Evolutionary conservation across 1,140 invertebrate species (phyloP).

Genomic region (Melanaphis sacchari): DNA sequence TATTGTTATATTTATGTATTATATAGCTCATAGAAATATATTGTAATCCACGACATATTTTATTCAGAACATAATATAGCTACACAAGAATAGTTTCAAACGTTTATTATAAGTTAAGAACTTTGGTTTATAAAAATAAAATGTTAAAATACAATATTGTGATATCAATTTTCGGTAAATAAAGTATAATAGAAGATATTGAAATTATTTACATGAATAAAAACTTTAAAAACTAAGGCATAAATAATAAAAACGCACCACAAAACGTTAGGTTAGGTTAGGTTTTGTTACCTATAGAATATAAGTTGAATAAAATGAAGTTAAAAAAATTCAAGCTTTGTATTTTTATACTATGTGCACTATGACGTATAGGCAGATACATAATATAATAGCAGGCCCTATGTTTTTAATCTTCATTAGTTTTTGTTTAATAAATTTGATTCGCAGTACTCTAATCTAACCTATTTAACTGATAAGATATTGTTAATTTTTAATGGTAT

Average conservation of each 20-base stretch:
- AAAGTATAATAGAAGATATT: neutral
- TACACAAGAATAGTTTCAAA: neutral
- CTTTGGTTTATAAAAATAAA: neutral
- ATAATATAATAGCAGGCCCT: neutral
- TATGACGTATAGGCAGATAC: too few species aligned
- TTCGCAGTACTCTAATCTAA: too few species aligned
- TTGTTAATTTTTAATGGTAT: neutral
- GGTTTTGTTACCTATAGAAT: neutral
- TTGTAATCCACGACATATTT: neutral
- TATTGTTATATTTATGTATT: too few species aligned
- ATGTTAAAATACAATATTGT: neutral
- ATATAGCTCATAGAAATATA: neutral
- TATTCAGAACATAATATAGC: neutral
- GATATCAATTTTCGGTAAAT: neutral
- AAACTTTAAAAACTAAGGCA: neutral
- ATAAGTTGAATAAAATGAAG: neutral
- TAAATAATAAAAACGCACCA: neutral
- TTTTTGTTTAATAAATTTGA: neutral
- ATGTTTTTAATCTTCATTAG: too few species aligned
- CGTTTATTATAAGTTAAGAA: neutral
- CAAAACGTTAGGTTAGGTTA: neutral
- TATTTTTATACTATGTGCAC: neutral
- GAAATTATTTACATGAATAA: neutral
- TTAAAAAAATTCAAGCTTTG: neutral
- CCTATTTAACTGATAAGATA: neutral